phyloP scores from a whole-genome alignment of 35 echinoderm and acorn worm genomes.

The Heliocidaris tuberculata region DNA sequence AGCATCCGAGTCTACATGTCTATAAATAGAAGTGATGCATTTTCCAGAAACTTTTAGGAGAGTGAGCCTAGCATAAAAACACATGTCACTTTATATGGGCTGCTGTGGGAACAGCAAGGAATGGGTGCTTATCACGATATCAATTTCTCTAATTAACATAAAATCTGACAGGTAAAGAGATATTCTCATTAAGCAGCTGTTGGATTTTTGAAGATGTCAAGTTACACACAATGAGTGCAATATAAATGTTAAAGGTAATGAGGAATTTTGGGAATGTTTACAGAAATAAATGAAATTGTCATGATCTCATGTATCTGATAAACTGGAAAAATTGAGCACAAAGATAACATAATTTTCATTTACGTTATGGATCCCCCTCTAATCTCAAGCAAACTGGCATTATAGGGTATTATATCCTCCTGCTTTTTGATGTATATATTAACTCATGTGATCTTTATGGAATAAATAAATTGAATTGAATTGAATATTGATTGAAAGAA shows the following conservation, averaged over 20 bases:
- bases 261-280: not conserved
- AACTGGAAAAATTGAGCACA: too few species aligned
- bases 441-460: too few species aligned
- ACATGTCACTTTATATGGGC: not conserved
- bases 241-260: not conserved
- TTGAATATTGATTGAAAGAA: too few species aligned
- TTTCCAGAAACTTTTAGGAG: not conserved
- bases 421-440: too few species aligned
- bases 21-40: not conserved
- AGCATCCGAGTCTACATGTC: not conserved
- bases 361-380: too few species aligned
- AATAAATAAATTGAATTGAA: too few species aligned
- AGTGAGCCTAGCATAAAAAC: not conserved
- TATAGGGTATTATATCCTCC: too few species aligned
- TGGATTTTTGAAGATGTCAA: not conserved
- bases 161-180: not conserved
- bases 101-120: not conserved
- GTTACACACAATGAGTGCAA: not conserved
- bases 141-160: not conserved
- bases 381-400: too few species aligned
- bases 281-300: not conserved
- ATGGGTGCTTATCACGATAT: not conserved
- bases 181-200: not conserved
- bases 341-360: too few species aligned
- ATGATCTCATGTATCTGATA: not conserved